phyloP scores from a whole-genome alignment of 2,113 vertebrate species.

The Pseudolaguvia tuberculata region DNA sequence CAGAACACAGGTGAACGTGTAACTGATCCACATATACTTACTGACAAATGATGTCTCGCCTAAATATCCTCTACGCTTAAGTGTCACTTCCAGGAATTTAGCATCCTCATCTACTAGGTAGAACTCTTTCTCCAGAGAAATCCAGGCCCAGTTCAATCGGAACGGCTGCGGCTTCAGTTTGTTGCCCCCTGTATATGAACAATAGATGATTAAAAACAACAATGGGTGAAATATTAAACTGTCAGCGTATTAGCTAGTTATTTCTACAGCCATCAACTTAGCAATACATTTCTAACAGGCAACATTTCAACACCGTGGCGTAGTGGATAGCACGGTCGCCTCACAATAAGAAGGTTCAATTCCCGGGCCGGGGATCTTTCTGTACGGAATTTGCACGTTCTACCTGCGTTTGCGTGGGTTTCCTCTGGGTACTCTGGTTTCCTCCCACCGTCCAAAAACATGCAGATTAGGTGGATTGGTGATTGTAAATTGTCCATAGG shows the following conservation, averaged over 20 bases:
- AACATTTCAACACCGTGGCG: too few species aligned
- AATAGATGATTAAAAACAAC: slow-evolving; percentile 11
- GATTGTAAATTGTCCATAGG: too few species aligned
- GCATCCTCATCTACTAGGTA: slow-evolving; percentile 77
- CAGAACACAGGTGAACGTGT: not conserved
- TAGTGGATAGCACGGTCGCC: too few species aligned
- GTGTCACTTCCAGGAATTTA: slow-evolving; percentile 74
- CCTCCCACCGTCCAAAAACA: too few species aligned
- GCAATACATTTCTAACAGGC: too few species aligned
- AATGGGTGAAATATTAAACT: not conserved
- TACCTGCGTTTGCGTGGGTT: too few species aligned
- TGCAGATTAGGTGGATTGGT: too few species aligned
- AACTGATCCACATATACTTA: slow-evolving; percentile 61
- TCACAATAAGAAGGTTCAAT: too few species aligned
- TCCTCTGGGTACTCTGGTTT: too few species aligned
- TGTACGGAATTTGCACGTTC: too few species aligned
- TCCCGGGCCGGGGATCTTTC: too few species aligned
- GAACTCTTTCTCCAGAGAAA: slow-evolving; percentile 78
- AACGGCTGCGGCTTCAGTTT: slow-evolving; percentile 74
- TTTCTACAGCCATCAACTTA: too few species aligned
- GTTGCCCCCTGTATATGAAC: slow-evolving; percentile 68
- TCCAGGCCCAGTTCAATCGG: slow-evolving; percentile 81
- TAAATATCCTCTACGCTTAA: slow-evolving; percentile 75
- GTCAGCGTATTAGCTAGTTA: not conserved
- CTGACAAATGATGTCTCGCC: slow-evolving; percentile 79